Base-by-base conservation (phyloP, 2,888 invertebrate species). In the Trypoxylon attenuatum region DNA sequence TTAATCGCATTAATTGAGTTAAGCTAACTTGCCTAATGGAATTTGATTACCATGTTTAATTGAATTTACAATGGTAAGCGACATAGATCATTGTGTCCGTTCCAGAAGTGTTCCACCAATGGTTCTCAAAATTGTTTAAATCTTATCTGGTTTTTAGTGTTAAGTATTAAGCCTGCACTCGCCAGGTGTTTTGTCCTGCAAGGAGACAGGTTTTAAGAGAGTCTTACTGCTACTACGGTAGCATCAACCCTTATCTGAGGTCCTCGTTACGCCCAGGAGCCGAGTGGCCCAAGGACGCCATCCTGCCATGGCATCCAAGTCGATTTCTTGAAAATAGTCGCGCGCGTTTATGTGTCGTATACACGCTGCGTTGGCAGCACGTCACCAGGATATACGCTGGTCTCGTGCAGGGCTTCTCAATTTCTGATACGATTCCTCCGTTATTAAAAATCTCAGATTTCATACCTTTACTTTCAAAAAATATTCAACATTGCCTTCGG, bases 401-500 rank as follows among this genome's bases (percentile, higher is more conserved):
- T 64, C 70, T 78, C 77, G 71, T 72, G 67, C 80, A 82, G 81
- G 55, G 80, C 59, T 73, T 82, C 81, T 82, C 81, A 82, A 77
- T 75, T 45, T 13, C 1, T 13, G 5, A n/a, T n/a, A 10, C 5
- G 25, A 25, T 39, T 16, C 6, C 19, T 19, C 41, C 41, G 19
- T n/a, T n/a, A n/a, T n/a, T n/a, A n/a, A n/a, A n/a, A n/a, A n/a
- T n/a, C n/a, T n/a, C n/a, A n/a, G n/a, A n/a, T n/a, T n/a, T n/a
- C 27, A n/a, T 27, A 27, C n/a, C n/a, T 27, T 10, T 27, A 6
- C 27, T 27, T 10, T 27, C 8, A 27, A 33, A 3, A 4, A 33
- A 33, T 8, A 33, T 33, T 33, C 13, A 13, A n/a, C 33, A 33
- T 33, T 33, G 33, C 33, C 33, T 13, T 13, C 33, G n/a, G n/a